Evolutionary conservation across 2,797 vertebrate genomes (phyloP).

Genomic region (Hozukius guyotensis): DNA sequence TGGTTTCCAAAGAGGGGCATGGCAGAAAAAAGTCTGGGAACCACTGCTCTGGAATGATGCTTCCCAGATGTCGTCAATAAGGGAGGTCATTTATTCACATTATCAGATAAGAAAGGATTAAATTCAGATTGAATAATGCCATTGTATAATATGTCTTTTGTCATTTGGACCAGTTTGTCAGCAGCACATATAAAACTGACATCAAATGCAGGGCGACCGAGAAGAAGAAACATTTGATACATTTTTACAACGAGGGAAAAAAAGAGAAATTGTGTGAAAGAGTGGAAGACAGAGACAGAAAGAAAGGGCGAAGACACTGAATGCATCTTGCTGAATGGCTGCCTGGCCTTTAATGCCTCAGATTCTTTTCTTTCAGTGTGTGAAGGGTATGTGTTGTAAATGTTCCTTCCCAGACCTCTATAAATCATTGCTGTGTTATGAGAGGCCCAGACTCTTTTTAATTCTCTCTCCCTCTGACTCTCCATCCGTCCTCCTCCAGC

Average conservation of each 20-base stretch:
- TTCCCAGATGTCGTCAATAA: not conserved
- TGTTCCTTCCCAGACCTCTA: slow-evolving; percentile 25
- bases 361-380: slow-evolving; percentile 12
- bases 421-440: slow-evolving; percentile 52
- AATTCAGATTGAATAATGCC: not conserved
- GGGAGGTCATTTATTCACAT: not conserved
- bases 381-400: slow-evolving; percentile 34
- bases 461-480: not conserved
- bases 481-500: slow-evolving; percentile 7
- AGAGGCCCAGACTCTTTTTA: slow-evolving; percentile 20
- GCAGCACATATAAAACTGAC: not conserved
- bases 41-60: not conserved
- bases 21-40: not conserved
- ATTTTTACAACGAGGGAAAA: not conserved
- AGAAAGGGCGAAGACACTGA: not conserved
- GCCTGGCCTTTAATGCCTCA: not conserved
- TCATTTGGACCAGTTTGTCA: not conserved
- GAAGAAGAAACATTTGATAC: not conserved
- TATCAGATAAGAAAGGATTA: not conserved
- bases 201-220: not conserved
- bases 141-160: not conserved
- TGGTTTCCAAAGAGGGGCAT: not conserved
- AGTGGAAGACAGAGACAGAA: not conserved
- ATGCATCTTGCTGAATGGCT: slow-evolving; percentile 6
- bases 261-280: not conserved